Evolutionary conservation across 92 coral and sea anemone species (phyloP), one percentile per base, ranked within the genome.

Genomic region (Pocillopora grandis): DNA sequence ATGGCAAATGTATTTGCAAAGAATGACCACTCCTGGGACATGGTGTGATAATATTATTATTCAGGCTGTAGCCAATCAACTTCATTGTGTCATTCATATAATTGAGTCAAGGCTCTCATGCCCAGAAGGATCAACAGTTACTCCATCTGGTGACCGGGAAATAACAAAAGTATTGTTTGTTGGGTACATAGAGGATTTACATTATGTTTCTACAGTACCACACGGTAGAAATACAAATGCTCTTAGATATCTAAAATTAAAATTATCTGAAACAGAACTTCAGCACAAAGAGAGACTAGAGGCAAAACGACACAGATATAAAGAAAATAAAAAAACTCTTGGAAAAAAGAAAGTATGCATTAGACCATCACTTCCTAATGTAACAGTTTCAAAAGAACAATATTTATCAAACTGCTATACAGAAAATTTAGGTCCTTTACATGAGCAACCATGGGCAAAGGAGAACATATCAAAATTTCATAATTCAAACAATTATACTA

Each of bases 381-480:
- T 65, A 78, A 78, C 82, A 78, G 82, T 78, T 48, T 78, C 82
- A 78, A 78, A 63, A 78, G 72, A 63, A 78, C 61, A 77, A 61
- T 77, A 61, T 77, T 21, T 21, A 21, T 21, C 71, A 77, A 62
- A 77, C 70, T 77, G 81, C 81, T 77, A 17, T 35, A 33, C 80
- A 76, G 80, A 76, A 76, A 59, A 77, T 77, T 63, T 77, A 35
- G 81, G 69, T 77, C 71, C 71, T 77, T 37, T 77, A 77, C 83
- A 85, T 77, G 83, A 85, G 66, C 83, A 85, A 60, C 58, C 37
- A 36, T 88, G 91, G 91, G 91, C 91, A 70, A 77, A 88, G 78
- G 57, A 62, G 65, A 88, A 83, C 66, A 88, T 83, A n/a, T 60
- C 64, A 71, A 77, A 83, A 69, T 85, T 89, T 77, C 89, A 89